These are phyloP conservation scores for Calyptommatus sinebrachiatus DNA, from an alignment of 2,113 vertebrate genomes.

Conservation along the genomic window DNA sequence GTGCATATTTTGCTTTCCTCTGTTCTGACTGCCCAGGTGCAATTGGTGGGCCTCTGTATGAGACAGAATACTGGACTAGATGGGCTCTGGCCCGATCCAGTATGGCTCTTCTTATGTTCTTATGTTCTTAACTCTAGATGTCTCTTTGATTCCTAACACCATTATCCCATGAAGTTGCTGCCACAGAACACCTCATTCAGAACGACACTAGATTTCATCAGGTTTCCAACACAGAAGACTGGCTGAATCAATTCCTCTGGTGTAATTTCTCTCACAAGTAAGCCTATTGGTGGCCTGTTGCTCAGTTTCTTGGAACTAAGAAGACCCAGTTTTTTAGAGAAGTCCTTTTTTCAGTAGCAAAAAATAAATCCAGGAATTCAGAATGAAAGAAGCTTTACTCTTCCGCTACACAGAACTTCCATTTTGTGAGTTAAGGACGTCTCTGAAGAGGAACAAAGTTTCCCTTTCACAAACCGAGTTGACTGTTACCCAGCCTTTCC, in stretches of 20 bases:
- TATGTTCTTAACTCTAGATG: too few relatives aligned
- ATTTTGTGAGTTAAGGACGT: not conserved
- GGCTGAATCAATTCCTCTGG: not conserved
- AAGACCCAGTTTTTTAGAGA: not conserved
- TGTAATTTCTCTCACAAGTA: too few relatives aligned
- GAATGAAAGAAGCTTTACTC: not conserved
- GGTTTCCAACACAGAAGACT: not conserved
- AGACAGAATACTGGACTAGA: too few relatives aligned
- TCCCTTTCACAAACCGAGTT: slow-evolving; percentile 2
- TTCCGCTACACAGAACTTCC: slow-evolving; percentile 23
- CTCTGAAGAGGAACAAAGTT: not conserved
- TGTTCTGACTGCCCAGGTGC: too few relatives aligned
- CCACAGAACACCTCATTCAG: too few relatives aligned
- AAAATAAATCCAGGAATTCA: not conserved
- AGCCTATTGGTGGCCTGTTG: slow-evolving; percentile 8
- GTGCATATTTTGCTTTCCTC: too few relatives aligned
- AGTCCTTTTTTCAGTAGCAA: slow-evolving; percentile 13
- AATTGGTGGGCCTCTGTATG: too few relatives aligned
- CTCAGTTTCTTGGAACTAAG: slow-evolving; percentile 18
- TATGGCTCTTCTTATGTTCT: too few relatives aligned
- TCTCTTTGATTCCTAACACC: not conserved
- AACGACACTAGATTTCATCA: too few relatives aligned
- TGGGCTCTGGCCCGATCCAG: too few relatives aligned
- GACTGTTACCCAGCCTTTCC: slow-evolving; percentile 8
- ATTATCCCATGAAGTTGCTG: not conserved